Evolutionary conservation across 2,888 invertebrate genomes (phyloP).

Genomic region (Micropterix aruncella): DNA sequence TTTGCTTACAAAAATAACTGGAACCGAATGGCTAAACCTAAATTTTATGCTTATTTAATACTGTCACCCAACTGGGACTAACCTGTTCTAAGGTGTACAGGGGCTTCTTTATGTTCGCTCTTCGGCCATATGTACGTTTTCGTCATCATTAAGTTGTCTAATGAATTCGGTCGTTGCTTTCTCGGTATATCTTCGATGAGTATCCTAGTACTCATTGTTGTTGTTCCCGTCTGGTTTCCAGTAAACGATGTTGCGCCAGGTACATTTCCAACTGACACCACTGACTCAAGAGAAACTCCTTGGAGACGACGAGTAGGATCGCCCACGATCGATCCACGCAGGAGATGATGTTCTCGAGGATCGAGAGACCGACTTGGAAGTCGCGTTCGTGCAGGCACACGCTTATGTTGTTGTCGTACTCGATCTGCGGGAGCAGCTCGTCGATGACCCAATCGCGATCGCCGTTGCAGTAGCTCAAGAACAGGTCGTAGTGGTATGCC

Average conservation of each 20-base stretch:
- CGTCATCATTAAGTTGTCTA: constrained; percentile 51
- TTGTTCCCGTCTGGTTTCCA: constrained; percentile 46
- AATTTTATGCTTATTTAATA: too few relatives aligned
- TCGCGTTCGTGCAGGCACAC: constrained; percentile 59
- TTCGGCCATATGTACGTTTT: constrained; percentile 57
- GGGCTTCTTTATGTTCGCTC: constrained; percentile 17
- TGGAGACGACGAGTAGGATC: constrained; percentile 48
- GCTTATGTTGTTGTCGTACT: constrained; percentile 38
- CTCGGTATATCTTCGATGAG: constrained; percentile 50
- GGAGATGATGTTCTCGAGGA: constrained; percentile 54
- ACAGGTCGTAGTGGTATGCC: constrained; percentile 45
- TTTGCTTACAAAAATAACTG: too few relatives aligned
- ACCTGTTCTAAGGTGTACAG: too few relatives aligned
- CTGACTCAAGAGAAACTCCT: constrained; percentile 47
- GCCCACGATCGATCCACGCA: constrained; percentile 52
- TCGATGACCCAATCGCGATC: constrained; percentile 51
- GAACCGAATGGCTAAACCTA: too few relatives aligned
- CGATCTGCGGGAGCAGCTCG: constrained; percentile 46
- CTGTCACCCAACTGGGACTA: too few relatives aligned
- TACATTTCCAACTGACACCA: constrained; percentile 67
- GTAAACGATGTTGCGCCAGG: constrained; percentile 48
- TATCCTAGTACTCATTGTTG: constrained; percentile 45
- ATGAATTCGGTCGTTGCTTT: constrained; percentile 40
- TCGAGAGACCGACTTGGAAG: constrained; percentile 54
- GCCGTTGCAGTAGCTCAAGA: constrained; percentile 52